Evolutionary conservation across 2,888 invertebrate species (phyloP).

Genomic region (Monopis laevigella): DNA sequence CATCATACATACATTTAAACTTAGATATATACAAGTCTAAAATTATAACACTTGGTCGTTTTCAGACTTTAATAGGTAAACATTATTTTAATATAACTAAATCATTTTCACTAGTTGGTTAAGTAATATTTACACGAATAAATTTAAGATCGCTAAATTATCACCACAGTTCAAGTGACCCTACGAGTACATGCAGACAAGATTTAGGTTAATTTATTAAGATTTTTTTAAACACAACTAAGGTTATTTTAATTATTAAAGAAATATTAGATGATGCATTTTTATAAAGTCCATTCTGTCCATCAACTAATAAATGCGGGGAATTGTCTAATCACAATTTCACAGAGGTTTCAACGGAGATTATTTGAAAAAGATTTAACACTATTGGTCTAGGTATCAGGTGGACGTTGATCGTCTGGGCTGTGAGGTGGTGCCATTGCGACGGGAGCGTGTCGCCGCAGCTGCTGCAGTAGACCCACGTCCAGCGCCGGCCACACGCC

Average conservation of each 20-base stretch:
- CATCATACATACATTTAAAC: neutral
- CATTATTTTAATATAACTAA: no score
- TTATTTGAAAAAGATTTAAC: no score
- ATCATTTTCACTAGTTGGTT: neutral
- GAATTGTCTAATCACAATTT: no score
- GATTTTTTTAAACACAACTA: no score
- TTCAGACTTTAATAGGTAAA: constrained; percentile 49
- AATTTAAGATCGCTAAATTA: constrained; percentile 6
- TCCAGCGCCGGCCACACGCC: constrained; percentile 52
- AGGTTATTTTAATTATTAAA: no score
- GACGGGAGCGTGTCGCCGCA: constrained; percentile 42
- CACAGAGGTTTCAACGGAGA: no score
- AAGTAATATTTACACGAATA: constrained; percentile 5
- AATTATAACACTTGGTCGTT: constrained; percentile 58
- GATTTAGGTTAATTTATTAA: no score
- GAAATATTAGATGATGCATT: no score
- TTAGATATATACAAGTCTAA: constrained; percentile 51
- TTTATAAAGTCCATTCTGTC: no score
- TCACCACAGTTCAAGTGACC: constrained; percentile 1
- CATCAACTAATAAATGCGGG: no score
- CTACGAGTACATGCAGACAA: no score
- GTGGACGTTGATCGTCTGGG: constrained; percentile 45
- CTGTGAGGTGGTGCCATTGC: constrained; percentile 34
- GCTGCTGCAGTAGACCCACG: constrained; percentile 58
- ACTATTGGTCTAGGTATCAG: constrained; percentile 42